Percentiles rank a stretch among this genome's conserved stretches.
These are phyloP conservation scores for Ruditapes philippinarum DNA, from an alignment of 1,140 invertebrate genomes.

Conservation along the genomic window DNA sequence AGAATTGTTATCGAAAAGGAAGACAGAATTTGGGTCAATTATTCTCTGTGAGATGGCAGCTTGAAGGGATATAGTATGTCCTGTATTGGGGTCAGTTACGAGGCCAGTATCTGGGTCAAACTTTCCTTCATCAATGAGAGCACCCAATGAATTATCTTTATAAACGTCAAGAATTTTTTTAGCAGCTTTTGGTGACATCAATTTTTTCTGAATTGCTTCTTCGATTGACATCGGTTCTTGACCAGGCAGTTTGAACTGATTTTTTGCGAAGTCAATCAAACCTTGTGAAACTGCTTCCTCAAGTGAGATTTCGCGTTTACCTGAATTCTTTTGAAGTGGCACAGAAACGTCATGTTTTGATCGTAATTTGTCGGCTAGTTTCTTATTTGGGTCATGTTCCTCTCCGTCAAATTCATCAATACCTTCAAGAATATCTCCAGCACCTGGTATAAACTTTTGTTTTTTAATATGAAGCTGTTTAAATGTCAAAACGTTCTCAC, in stretches of 20 bases:
- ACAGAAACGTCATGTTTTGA: slow-evolving; percentile 66
- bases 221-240: slow-evolving; percentile 90
- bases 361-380: slow-evolving; percentile 44
- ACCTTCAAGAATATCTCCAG: slow-evolving; percentile 93
- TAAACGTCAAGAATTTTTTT: slow-evolving; percentile 81
- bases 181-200: slow-evolving; percentile 95
- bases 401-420: slow-evolving; percentile 86
- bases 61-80: slow-evolving; percentile 84
- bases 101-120: slow-evolving; percentile 90
- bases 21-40: slow-evolving; percentile 90
- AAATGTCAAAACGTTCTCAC: slow-evolving; percentile 91
- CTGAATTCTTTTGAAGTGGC: slow-evolving; percentile 83
- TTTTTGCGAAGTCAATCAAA: slow-evolving; percentile 88
- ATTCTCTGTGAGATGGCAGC: slow-evolving; percentile 92
- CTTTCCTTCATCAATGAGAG: slow-evolving; percentile 91
- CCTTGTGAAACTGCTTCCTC: slow-evolving; percentile 93
- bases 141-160: slow-evolving; percentile 76
- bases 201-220: slow-evolving; percentile 93
- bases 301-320: slow-evolving; percentile 89
- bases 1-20: slow-evolving; percentile 79
- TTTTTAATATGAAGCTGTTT: slow-evolving; percentile 82
- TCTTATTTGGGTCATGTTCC: slow-evolving; percentile 87
- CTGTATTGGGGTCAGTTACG: slow-evolving; percentile 90
- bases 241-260: slow-evolving; percentile 82
- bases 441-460: slow-evolving; percentile 87